Evolutionary conservation across 92 coral and sea anemone species (phyloP).

Genomic region (Palythoa grandis): DNA sequence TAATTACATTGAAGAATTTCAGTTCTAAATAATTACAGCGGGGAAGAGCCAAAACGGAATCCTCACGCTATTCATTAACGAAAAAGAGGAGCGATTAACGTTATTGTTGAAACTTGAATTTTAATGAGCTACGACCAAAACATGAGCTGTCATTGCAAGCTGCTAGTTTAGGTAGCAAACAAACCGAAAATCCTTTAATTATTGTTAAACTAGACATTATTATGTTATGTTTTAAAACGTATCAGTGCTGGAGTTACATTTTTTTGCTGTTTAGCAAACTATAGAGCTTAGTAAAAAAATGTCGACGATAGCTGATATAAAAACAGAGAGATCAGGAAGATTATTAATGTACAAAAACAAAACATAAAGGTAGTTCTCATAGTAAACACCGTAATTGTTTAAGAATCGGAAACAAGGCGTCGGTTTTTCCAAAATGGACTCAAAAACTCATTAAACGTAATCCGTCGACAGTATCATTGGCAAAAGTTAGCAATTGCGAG

Average conservation of each 20-base stretch:
- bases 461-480: no score
- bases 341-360: background rate
- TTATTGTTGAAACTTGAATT: background rate
- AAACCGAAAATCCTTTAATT: no score
- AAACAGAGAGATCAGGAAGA: background rate
- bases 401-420: no score
- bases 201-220: background rate
- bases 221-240: background rate
- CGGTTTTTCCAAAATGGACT: no score
- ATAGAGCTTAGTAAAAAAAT: background rate
- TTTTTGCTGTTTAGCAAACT: background rate
- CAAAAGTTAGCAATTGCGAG: no score
- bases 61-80: conserved; percentile 12
- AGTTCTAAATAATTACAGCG: conserved; percentile 3
- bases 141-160: background rate
- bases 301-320: background rate
- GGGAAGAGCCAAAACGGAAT: background rate
- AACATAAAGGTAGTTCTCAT: background rate
- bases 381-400: no score
- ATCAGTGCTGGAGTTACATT: background rate
- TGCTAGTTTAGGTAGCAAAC: background rate
- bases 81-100: background rate
- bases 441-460: no score
- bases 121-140: background rate
- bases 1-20: conserved; percentile 3